A percentile compares a stretch with the other conserved stretches of the same genome.
These are phyloP conservation scores for Isaurus tuberculatus DNA, from an alignment of 92 coral and sea anemone species.

Conservation along the genomic window DNA sequence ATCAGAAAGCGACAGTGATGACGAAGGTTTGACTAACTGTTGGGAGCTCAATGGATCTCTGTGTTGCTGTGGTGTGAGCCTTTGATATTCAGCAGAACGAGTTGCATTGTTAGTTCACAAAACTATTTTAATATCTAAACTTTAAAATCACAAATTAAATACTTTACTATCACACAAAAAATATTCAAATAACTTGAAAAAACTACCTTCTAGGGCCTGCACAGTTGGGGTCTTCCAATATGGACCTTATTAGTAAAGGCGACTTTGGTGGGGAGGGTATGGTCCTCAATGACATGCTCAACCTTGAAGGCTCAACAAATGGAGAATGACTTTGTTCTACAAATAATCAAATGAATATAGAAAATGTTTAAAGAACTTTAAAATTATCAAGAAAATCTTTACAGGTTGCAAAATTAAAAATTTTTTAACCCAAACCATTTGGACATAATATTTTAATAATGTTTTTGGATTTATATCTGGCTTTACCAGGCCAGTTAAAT, in stretches of 20 bases:
- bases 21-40: constrained; percentile 63
- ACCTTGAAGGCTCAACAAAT: constrained; percentile 6
- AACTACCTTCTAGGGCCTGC: constrained; percentile 33
- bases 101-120: background rate
- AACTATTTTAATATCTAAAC: too few relatives aligned
- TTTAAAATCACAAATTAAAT: too few relatives aligned
- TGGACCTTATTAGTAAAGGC: constrained; percentile 25
- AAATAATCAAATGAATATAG: background rate
- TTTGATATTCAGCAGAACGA: background rate
- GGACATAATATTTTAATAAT: too few relatives aligned
- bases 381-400: too few relatives aligned
- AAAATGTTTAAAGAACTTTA: too few relatives aligned
- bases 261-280: constrained; percentile 34
- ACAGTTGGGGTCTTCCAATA: constrained; percentile 23
- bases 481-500: too few relatives aligned
- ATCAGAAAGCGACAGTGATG: constrained; percentile 79
- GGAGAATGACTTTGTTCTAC: background rate
- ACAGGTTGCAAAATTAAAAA: too few relatives aligned
- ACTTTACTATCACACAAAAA: too few relatives aligned
- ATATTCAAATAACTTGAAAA: background rate
- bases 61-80: constrained; percentile 19
- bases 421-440: too few relatives aligned
- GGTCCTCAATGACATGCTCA: constrained; percentile 27
- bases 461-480: too few relatives aligned
- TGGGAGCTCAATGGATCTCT: constrained; percentile 46